Conservation (phyloP, 2,888 invertebrate genomes). For the Lomographa bimaculata region DNA sequence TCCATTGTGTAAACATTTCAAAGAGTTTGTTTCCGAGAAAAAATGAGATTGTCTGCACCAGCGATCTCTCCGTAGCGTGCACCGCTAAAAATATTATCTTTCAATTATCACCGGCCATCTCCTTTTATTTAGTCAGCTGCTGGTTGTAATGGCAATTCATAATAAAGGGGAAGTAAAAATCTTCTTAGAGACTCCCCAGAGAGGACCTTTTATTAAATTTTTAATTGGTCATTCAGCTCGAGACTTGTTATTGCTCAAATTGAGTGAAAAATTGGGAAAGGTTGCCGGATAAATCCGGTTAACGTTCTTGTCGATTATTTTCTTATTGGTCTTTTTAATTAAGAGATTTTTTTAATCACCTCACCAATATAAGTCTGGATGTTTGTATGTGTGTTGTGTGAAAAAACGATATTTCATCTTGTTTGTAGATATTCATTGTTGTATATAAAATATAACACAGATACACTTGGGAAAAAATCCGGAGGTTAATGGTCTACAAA, state of each 20-base stretch:
- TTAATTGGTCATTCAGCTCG: constrained; percentile 33
- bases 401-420: no score
- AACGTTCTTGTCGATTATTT: constrained; percentile 17
- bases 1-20: constrained; percentile 40
- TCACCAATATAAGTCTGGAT: constrained; percentile 9
- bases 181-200: constrained; percentile 12
- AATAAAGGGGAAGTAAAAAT: constrained; percentile 49
- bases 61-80: constrained; percentile 45
- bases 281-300: constrained; percentile 21
- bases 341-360: constrained; percentile 10
- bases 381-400: no score
- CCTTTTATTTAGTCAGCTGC: constrained; percentile 63
- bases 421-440: no score
- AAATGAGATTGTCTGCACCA: constrained; percentile 43
- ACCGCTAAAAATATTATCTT: constrained; percentile 67
- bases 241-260: constrained; percentile 27
- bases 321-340: no score
- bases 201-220: constrained; percentile 34
- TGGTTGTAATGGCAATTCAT: constrained; percentile 55
- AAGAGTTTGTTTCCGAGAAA: constrained; percentile 37
- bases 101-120: constrained; percentile 61
- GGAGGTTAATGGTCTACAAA: no score
- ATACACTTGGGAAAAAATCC: no score
- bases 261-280: constrained; percentile 24
- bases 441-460: no score